Evolutionary conservation across 2,797 vertebrate species (phyloP).

Genomic region (Orientallactaga sibirica): DNA sequence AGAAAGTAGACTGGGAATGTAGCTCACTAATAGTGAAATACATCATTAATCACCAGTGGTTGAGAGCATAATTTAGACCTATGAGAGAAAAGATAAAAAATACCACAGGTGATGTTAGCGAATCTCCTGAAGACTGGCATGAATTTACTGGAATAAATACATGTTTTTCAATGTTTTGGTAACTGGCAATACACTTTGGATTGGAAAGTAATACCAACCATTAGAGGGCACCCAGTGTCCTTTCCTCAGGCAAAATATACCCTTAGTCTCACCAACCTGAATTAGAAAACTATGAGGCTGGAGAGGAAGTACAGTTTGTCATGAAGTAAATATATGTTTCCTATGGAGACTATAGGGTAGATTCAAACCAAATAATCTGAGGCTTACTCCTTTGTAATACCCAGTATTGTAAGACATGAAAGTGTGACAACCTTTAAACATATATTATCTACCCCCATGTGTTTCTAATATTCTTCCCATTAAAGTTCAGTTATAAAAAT

Average conservation of each 20-base stretch:
- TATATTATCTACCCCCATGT: not conserved
- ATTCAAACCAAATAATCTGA: not conserved
- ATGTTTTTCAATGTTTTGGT: not conserved
- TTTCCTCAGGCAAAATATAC: not conserved
- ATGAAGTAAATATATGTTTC: not conserved
- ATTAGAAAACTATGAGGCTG: not conserved
- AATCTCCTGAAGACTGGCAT: not conserved
- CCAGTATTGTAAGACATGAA: not conserved
- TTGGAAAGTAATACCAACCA: not conserved
- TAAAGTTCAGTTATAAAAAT: not conserved
- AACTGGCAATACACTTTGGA: not conserved
- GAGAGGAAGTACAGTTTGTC: not conserved
- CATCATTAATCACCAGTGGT: not conserved
- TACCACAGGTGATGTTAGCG: not conserved
- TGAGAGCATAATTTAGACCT: accelerated
- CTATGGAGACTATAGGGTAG: not conserved
- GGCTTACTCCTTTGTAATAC: accelerated
- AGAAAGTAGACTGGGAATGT: not conserved
- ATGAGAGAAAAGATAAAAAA: not conserved
- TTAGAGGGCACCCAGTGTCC: not conserved
- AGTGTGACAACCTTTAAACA: not conserved
- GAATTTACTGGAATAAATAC: not conserved
- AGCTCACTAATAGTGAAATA: not conserved
- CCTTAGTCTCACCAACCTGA: not conserved
- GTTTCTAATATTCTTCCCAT: not conserved